Evolutionary conservation across 1,140 invertebrate species (phyloP), one percentile per base, ranked within the genome.

Genomic region (silkworm (Bombyx mori)): DNA sequence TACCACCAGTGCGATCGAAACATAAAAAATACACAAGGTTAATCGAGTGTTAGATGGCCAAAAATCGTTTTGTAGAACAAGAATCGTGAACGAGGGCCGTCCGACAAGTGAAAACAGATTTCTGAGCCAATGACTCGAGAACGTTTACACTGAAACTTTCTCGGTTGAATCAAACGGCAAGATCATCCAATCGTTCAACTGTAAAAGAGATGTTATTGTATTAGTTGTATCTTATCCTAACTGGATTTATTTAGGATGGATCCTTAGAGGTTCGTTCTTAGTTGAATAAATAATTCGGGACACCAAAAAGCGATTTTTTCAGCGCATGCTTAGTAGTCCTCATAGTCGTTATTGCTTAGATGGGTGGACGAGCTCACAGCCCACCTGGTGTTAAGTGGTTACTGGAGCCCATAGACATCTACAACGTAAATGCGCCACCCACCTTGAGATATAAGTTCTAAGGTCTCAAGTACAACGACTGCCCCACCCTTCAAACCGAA

Each of bases 71-170:
- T 51, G 50, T 58, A 49, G 56, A 53, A 54, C 65, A 60, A 44
- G 48, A 55, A 54, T 51, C 50, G 58, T 60, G 58, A 53, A 60
- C 57, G 56, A 59, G 51, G 26, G 47, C 42, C 54, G 65, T 62
- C 61, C 63, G 63, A 52, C 55, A 60, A 62, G 63, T 62, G 66
- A 61, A 69, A 72, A 72, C 65, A 69, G 63, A 77, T 74, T 77
- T 77, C 75, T 72, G 58, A 73, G 44, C 66, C 75, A 77, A 65
- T 75, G 75, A 69, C 46, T 75, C 67, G 65, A 62, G 63, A 70
- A 66, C 62, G 57, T 70, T 68, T 65, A 63, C 66, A 63, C 58
- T 60, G 62, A 65, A 68, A 73, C 63, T 72, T 71, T 66, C 65
- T 61, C 61, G 60, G 60, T 65, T 53, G 62, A 67, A 71, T 71